A percentile compares a stretch with the other conserved stretches of the same genome.
Evolutionary conservation across 2,113 vertebrate species (phyloP).

Genomic region (Damaliscus lunatus): DNA sequence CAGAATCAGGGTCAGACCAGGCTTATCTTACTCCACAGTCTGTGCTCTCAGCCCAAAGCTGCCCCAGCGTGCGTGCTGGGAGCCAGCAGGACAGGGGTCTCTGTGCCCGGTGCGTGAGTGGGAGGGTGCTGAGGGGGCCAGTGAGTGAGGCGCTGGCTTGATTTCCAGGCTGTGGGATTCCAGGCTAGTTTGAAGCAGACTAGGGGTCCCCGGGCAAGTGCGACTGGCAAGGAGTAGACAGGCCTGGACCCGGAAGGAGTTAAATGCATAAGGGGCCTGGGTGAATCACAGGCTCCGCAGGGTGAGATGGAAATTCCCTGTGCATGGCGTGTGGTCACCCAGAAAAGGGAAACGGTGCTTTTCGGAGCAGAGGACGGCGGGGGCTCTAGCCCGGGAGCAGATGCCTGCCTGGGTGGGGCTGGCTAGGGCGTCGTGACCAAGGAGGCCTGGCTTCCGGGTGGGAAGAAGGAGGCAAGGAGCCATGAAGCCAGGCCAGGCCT

Average conservation of each 20-base stretch:
- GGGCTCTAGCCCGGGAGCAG: slow-evolving; percentile 76
- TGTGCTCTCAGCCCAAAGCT: background rate
- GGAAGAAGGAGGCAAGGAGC: background rate
- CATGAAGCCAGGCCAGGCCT: background rate
- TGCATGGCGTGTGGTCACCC: slow-evolving; percentile 82
- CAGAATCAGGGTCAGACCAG: background rate
- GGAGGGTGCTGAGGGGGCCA: background rate
- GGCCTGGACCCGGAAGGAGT: slow-evolving; percentile 78
- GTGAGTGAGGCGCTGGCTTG: background rate
- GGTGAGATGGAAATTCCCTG: slow-evolving; percentile 85
- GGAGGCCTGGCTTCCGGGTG: background rate
- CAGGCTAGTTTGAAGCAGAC: background rate
- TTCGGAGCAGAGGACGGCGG: slow-evolving; percentile 78
- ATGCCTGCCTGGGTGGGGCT: slow-evolving; percentile 69
- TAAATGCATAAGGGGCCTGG: slow-evolving; percentile 77
- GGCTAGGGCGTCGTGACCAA: background rate
- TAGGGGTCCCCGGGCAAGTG: accelerated
- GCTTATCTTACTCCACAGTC: background rate
- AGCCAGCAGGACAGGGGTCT: background rate
- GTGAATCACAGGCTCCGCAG: slow-evolving; percentile 84
- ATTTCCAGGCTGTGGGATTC: background rate
- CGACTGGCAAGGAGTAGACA: background rate
- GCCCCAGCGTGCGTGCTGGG: accelerated
- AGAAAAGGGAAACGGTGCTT: slow-evolving; percentile 87
- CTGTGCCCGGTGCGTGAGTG: accelerated